Base-by-base conservation (phyloP, 1,140 invertebrate species). In the Spodoptera frugiperda region DNA sequence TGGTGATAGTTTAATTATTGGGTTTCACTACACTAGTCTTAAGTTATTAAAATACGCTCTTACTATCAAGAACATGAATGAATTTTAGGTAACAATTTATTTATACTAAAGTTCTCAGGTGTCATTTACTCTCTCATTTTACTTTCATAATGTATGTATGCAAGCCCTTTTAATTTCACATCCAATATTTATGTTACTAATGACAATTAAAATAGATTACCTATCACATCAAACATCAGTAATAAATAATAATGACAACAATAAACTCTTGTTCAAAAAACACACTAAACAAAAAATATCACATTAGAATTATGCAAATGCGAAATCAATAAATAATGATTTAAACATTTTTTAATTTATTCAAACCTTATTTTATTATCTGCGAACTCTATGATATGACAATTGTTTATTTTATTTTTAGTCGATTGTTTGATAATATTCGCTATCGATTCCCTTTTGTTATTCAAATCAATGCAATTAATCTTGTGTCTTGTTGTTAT, bases 321-420 rank as follows among this genome's bases (percentile, higher is more conserved):
- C 33, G 9, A 33, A 53, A 65, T 65, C 73, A 65, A 75, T 75
- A 76, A 75, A 75, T 75, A 19, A 65, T 39, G 48, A 68, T 46
- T 25, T 10, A 9, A 63, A 17, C n/a, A n/a, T n/a, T 30, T 80
- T 39, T 87, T 93, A 91, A 93, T 91, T 90, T 90, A 93, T 93
- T 91, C 91, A 90, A 91, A 87, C 89, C 89, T 44, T 79, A 86
- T 87, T 90, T 93, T 92, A 93, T 92, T 88, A 91, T 86, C 89
- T 93, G 90, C 74, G 82, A 92, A 91, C 83, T 89, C 73, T 81
- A 84, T 78, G 71, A 81, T 76, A 80, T 68, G 70, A 74, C 81
- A 76, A 86, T 86, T 84, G 85, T 87, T 91, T 91, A 86, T 88
- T 84, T 82, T 86, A 75, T 86, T 73, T 54, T 57, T 77, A 76